phyloP scores from a whole-genome alignment of 2,888 invertebrate genomes.

The Scaeva pyrastri region DNA sequence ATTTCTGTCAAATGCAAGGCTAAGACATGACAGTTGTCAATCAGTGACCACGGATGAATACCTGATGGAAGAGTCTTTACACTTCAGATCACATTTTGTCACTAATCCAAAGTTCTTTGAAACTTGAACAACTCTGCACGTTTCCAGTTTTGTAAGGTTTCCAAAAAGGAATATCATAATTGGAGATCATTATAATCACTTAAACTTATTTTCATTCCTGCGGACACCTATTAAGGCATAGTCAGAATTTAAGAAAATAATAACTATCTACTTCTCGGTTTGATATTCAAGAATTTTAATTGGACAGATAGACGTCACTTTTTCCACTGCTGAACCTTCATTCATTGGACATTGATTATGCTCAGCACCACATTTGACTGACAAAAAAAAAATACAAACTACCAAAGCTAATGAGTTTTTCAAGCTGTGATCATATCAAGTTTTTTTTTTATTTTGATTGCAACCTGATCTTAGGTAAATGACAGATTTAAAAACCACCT shows the following conservation, averaged over 20 bases:
- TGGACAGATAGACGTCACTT: constrained; percentile 17
- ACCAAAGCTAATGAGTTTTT: not conserved
- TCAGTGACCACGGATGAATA: too few relatives aligned
- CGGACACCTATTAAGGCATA: not conserved
- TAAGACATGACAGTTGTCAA: too few relatives aligned
- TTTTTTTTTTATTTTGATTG: not conserved
- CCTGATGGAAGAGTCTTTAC: not conserved
- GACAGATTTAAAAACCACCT: constrained; percentile 4
- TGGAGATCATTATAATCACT: not conserved
- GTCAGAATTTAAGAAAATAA: not conserved
- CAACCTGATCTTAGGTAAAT: not conserved
- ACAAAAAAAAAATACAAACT: not conserved
- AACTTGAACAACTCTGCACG: not conserved
- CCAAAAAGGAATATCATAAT: not conserved
- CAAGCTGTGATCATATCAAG: constrained; percentile 20
- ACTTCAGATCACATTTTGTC: not conserved
- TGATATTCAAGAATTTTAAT: constrained; percentile 10
- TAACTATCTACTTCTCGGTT: constrained; percentile 12
- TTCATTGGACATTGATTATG: constrained; percentile 1
- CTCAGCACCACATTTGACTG: not conserved
- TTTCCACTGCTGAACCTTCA: not conserved
- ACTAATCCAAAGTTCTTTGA: not conserved
- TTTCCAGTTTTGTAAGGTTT: not conserved
- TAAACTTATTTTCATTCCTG: not conserved
- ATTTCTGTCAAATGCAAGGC: too few relatives aligned